Evolutionary conservation across 2,888 invertebrate species (phyloP).

Genomic region (Agrochola circellaris): DNA sequence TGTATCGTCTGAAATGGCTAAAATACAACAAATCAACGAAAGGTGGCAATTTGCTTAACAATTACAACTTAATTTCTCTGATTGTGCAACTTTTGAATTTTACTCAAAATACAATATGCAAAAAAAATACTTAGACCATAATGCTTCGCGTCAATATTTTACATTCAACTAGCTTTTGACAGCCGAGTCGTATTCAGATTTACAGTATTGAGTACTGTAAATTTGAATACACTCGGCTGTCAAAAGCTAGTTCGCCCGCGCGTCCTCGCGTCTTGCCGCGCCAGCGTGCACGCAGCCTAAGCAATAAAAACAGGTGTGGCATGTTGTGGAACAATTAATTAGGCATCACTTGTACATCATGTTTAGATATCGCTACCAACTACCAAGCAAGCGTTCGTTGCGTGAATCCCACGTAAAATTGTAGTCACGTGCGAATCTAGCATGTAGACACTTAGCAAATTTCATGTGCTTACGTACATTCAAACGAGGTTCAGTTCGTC

Average conservation of each 20-base stretch:
- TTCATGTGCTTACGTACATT: neutral
- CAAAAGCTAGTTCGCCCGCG: neutral
- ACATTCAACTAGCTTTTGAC: neutral
- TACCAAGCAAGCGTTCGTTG: constrained; percentile 31
- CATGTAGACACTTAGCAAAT: neutral
- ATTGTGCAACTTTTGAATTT: no score
- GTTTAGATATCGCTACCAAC: constrained; percentile 52
- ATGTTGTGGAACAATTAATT: constrained; percentile 67
- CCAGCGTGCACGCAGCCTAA: constrained; percentile 25
- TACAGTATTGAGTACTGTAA: no score
- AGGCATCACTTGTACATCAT: constrained; percentile 60
- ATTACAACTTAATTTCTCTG: neutral
- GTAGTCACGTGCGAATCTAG: constrained; percentile 14
- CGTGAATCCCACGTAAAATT: constrained; percentile 52
- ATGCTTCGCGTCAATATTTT: no score
- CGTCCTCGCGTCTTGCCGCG: constrained; percentile 12
- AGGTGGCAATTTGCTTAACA: neutral
- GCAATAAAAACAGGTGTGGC: constrained; percentile 54
- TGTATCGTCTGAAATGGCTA: no score
- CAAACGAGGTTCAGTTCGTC: neutral
- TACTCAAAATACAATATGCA: no score
- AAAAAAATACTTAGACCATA: no score
- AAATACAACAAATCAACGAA: no score
- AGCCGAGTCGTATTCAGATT: neutral
- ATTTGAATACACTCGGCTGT: no score